Base-by-base conservation (phyloP, 2,888 invertebrate species). In the Yponomeuta cagnagella region DNA sequence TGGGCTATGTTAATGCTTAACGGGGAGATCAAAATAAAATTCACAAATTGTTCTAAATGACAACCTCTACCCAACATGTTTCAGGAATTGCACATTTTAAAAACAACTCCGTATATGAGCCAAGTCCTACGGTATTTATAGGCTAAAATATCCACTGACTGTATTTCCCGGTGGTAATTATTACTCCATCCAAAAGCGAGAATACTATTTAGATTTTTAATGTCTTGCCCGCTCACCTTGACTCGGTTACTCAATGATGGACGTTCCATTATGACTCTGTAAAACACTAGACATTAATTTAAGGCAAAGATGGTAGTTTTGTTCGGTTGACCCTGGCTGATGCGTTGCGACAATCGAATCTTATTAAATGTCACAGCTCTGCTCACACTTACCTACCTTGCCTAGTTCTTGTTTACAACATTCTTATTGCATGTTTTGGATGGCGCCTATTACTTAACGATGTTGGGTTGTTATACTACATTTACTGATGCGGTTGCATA, bases 191-290 rank as follows among this genome's bases (percentile, higher is more conserved):
- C 85, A 83, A 85, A 87, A 76, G 77, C 79, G 76, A 82, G 72
- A 82, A 88, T 84, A 85, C 83, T 85, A 80, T 86, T 87, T 84
- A 85, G 81, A 81, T 80, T 84, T 84, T 84, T 85, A 83, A 84
- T 85, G 86, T 82, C 84, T 80, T 76, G 86, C 79, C 90, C 78
- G 86, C 79, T 90, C 78, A 82, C 91, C 90, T 90, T 90, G 89
- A 82, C 74, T 77, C 75, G 67, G 76, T 89, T 89, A 81, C 87
- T 82, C 84, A 88, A 89, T 83, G 81, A 23, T 79, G 79, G 79
- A 85, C 86, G 85, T 84, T 83, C 76, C 81, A 86, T 83, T 85
- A 83, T 80, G 79, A 78, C 76, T 73, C 79, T 77, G 75, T 79
- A 74, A 84, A 80, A 82, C 79, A 79, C 80, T 79, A 81, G 80